Conservation (phyloP, 2,113 vertebrate species). For the Danio rerio region DNA sequence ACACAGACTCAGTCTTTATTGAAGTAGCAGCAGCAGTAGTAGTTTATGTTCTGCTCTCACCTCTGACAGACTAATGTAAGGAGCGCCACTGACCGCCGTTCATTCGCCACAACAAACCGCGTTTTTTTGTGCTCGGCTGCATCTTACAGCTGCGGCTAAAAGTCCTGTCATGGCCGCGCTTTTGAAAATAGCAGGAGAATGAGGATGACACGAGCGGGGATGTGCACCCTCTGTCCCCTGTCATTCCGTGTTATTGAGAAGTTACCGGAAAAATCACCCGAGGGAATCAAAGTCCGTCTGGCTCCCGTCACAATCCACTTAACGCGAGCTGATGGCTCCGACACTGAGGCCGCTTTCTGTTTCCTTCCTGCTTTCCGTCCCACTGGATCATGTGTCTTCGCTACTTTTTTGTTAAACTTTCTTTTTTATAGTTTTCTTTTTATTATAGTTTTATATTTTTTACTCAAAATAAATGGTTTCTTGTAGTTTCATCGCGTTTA, state of each 20-base stretch:
- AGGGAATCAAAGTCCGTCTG: slow-evolving; percentile 79
- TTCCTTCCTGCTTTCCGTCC: not conserved
- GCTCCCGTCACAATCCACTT: slow-evolving; percentile 48
- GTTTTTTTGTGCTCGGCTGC: slow-evolving; percentile 26
- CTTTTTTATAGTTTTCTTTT: not conserved
- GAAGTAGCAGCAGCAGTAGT: not conserved
- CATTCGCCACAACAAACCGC: slow-evolving; percentile 24
- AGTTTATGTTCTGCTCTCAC: slow-evolving; percentile 49
- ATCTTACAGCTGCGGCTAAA: slow-evolving; percentile 68
- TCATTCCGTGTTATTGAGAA: slow-evolving; percentile 81
- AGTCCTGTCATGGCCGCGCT: slow-evolving; percentile 76
- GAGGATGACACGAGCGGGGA: slow-evolving; percentile 79
- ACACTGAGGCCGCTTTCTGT: not conserved
- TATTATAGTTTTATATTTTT: too few species aligned
- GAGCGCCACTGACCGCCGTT: slow-evolving; percentile 63
- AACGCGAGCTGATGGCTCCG: slow-evolving; percentile 32
- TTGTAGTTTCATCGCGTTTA: too few species aligned
- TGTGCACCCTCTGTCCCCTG: slow-evolving; percentile 81
- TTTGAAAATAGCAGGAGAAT: slow-evolving; percentile 75
- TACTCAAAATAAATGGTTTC: too few species aligned
- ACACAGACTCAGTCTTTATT: not conserved
- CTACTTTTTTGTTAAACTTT: not conserved
- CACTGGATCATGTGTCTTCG: not conserved
- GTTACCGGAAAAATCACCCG: slow-evolving; percentile 80
- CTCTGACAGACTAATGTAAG: slow-evolving; percentile 76